These are phyloP conservation scores for Leucosticte australis DNA, from an alignment of 2,113 vertebrate genomes.

Conservation along the genomic window DNA sequence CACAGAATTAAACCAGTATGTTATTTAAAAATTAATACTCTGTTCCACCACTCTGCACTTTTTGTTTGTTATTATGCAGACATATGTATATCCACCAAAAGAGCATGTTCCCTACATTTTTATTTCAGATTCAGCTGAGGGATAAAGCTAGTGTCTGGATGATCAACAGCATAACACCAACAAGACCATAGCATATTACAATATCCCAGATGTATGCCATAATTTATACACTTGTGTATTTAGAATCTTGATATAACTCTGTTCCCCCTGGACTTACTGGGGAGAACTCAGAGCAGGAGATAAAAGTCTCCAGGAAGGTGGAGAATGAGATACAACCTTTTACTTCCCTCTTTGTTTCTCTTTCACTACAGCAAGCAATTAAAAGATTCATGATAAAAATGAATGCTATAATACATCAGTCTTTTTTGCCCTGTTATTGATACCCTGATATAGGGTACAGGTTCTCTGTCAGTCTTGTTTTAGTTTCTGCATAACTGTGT, in stretches of 20 bases:
- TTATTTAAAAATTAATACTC: not conserved
- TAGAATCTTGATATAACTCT: not conserved
- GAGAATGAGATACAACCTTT: not conserved
- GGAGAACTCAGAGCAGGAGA: not conserved
- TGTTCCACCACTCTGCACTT: not conserved
- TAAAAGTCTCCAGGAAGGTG: not conserved
- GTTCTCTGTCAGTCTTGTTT: not conserved
- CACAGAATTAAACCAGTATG: not conserved
- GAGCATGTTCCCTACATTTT: not conserved
- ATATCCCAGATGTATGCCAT: not conserved
- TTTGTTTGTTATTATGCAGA: not conserved
- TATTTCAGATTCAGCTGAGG: not conserved
- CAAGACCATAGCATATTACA: not conserved
- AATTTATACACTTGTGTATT: not conserved
- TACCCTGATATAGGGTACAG: not conserved
- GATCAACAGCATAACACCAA: not conserved
- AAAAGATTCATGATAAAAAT: not conserved
- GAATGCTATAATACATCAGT: not conserved
- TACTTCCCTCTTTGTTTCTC: not conserved
- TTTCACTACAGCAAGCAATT: not conserved
- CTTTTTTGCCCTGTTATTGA: not conserved
- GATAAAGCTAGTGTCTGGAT: not conserved
- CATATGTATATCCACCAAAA: not conserved
- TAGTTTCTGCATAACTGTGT: not conserved
- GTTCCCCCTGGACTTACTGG: not conserved